These are phyloP conservation scores for Camptogramma bilineatum DNA, from an alignment of 2,888 invertebrate genomes.

Conservation along the genomic window DNA sequence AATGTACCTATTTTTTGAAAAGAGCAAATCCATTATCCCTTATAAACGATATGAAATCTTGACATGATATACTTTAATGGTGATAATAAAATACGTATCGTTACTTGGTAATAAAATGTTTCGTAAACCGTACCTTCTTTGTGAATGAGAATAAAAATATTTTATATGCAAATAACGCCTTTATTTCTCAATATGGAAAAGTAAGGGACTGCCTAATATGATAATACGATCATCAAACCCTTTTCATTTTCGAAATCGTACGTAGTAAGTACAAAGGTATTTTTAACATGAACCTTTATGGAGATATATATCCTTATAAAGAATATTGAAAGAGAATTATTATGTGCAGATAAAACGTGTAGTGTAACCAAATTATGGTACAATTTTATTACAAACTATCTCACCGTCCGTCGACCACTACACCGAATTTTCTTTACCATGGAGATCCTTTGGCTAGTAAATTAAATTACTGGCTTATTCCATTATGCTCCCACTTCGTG, in stretches of 20 bases:
- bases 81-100: background rate
- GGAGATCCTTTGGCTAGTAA: slow-evolving; percentile 7
- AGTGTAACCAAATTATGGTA: background rate
- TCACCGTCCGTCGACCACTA: background rate
- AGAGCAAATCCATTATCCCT: slow-evolving; percentile 20
- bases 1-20: slow-evolving; percentile 55
- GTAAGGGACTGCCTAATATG: slow-evolving; percentile 16
- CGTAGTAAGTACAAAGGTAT: background rate
- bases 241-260: slow-evolving; percentile 54
- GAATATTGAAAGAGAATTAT: background rate
- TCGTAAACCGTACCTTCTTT: slow-evolving; percentile 11
- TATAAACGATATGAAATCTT: slow-evolving; percentile 12
- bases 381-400: background rate
- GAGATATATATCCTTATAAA: background rate
- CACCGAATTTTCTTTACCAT: slow-evolving; percentile 14
- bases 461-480: slow-evolving; percentile 13
- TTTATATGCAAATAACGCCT: slow-evolving; percentile 25
- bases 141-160: slow-evolving; percentile 29
- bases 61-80: slow-evolving; percentile 11
- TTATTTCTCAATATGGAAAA: slow-evolving; percentile 84
- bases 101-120: slow-evolving; percentile 8
- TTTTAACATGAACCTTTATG: background rate
- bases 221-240: slow-evolving; percentile 21
- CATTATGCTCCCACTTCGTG: no score
- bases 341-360: background rate